A percentile compares a stretch with the other conserved stretches of the same genome.
These are phyloP conservation scores for Macrosteles quadrilineatus DNA, from an alignment of 1,140 invertebrate species.

Conservation along the genomic window DNA sequence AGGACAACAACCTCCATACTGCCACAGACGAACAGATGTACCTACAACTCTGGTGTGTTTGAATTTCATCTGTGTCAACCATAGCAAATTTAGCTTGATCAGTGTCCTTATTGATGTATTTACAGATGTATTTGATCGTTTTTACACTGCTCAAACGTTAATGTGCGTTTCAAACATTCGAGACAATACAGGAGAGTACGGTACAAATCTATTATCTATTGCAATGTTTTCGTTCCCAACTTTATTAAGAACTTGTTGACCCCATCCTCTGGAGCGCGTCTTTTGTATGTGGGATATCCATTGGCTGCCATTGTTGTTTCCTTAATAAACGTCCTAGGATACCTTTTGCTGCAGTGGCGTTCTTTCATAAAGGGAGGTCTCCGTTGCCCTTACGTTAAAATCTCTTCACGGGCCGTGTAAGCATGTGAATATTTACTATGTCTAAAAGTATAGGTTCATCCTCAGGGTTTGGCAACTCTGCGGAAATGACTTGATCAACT, in stretches of 20 bases:
- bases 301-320: constrained; percentile 41
- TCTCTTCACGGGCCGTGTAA: constrained; percentile 54
- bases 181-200: constrained; percentile 30
- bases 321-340: constrained; percentile 30
- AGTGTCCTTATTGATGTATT: constrained; percentile 40
- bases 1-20: constrained; percentile 49
- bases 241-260: not conserved
- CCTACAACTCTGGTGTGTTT: constrained; percentile 43
- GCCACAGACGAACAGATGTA: constrained; percentile 51
- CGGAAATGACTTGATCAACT: constrained; percentile 41
- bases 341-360: constrained; percentile 46
- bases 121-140: too few species aligned
- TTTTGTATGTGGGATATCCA: constrained; percentile 35
- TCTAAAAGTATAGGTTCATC: constrained; percentile 47
- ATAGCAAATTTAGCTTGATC: constrained; percentile 49
- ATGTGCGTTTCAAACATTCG: constrained; percentile 32
- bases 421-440: constrained; percentile 52
- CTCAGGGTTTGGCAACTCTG: constrained; percentile 51
- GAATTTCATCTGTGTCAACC: constrained; percentile 45
- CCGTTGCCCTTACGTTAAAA: constrained; percentile 44
- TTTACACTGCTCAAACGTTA: constrained; percentile 12
- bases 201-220: constrained; percentile 33
- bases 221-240: constrained; percentile 5
- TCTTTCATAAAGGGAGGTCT: constrained; percentile 49
- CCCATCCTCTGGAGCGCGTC: constrained; percentile 38